These are phyloP conservation scores for Zaprionus obscuricornis DNA, from an alignment of 2,888 invertebrate species.

Conservation along the genomic window DNA sequence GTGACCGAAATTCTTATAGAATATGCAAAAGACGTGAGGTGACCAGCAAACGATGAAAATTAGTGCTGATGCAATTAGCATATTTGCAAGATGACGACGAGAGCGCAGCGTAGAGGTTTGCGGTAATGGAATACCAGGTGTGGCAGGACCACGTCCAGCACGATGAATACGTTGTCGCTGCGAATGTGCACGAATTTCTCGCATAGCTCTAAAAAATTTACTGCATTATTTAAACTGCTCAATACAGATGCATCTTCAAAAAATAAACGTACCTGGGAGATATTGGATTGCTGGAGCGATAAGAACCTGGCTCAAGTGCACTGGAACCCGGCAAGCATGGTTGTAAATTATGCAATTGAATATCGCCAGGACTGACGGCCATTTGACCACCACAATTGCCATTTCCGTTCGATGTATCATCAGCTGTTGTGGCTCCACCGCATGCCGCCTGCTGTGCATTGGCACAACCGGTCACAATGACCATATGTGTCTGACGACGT, in stretches of 20 bases:
- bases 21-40: conserved; percentile 88
- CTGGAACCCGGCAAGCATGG: conserved; percentile 51
- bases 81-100: conserved; percentile 89
- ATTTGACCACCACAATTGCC: conserved; percentile 55
- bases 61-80: conserved; percentile 88
- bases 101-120: conserved; percentile 88
- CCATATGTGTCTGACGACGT: conserved; percentile 89
- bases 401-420: conserved; percentile 79
- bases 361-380: conserved; percentile 73
- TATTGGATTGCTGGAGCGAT: conserved; percentile 78
- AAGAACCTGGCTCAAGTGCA: conserved; percentile 61
- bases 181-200: conserved; percentile 82
- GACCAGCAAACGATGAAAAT: conserved; percentile 91
- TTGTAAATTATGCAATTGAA: conserved; percentile 77
- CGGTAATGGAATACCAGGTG: conserved; percentile 86
- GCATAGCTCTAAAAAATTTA: conserved; percentile 80
- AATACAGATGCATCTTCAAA: too few species aligned
- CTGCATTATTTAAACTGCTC: neutral
- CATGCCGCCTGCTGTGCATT: conserved; percentile 85
- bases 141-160: conserved; percentile 82
- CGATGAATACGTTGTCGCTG: conserved; percentile 80
- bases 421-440: conserved; percentile 84
- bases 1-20: conserved; percentile 85
- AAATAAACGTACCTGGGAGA: conserved; percentile 76
- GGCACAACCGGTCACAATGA: conserved; percentile 89